Base-by-base conservation (phyloP, 2,797 vertebrate genomes). In the Microcaecilia unicolor region DNA sequence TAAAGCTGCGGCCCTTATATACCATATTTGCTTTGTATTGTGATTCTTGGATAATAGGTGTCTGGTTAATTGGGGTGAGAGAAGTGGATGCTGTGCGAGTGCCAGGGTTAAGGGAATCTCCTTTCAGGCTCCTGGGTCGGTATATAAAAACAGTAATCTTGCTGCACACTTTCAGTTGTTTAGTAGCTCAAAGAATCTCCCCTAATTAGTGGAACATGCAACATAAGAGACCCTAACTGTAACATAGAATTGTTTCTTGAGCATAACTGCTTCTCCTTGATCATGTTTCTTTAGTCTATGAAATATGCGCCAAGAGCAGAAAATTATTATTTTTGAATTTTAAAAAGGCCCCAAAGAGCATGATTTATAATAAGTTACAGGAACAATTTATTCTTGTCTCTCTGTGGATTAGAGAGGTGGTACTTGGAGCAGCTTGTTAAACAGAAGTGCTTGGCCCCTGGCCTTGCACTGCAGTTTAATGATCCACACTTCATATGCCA, bases 341-440 rank as follows among this genome's bases (percentile, higher is more conserved):
- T 12, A 46, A 30, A 34, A 13, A 15, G 34, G 13, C 31, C 40
- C 39, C 14, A 45, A 65, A 72, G 50, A 71, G 59, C 22, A 23
- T 4, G 14, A 55, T 68, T 69, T 61, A 55, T 56, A 75, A 64
- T 58, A 67, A 64, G 62, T 58, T 54, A 55, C 37, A 33, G 48
- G 44, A 63, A 54, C 66, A 68, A 78, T 78, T 78, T 80, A 64
- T 75, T 73, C 68, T 59, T 57, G 51, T 58, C 57, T 65, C 61
- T 81, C 60, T 14, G 0, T 60, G 59, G 72, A 80, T 82, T 74
- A 69, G 68, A 71, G 70, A 78, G 73, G 74, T 73, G 76, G 74
- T 71, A 64, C 74, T 76, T 75, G 64, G 77, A 74, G 60, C 71
- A 70, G 76, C 77, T 81, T 76, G 73, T 83, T 83, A 80, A 81